A percentile compares a stretch with the other conserved stretches of the same genome.
phyloP scores from a whole-genome alignment of 2,888 invertebrate genomes.

The Syritta pipiens region DNA sequence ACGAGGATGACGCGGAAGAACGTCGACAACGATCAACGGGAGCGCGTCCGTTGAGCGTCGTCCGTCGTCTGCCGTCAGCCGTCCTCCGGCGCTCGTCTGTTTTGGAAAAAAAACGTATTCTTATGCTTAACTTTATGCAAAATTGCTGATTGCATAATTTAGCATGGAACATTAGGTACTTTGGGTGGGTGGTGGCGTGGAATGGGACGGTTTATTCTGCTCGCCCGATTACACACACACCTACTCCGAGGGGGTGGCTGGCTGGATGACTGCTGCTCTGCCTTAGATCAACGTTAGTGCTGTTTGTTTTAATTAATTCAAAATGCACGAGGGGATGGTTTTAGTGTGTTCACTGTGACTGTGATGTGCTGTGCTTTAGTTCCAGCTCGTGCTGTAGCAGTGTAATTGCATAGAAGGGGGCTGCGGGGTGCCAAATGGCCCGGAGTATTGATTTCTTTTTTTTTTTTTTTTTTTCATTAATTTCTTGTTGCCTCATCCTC shows the following conservation, averaged over 20 bases:
- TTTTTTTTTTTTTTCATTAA: neutral
- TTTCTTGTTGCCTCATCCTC: too few relatives aligned
- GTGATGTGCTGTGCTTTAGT: too few relatives aligned
- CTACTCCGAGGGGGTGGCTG: neutral
- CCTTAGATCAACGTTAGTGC: conserved; percentile 59
- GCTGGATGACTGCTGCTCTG: neutral
- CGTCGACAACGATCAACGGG: conserved; percentile 14
- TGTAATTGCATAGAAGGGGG: conserved; percentile 54
- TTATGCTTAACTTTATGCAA: conserved; percentile 71
- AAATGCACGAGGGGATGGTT: conserved; percentile 59
- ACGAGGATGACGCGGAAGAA: conserved; percentile 14
- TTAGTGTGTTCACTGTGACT: conserved; percentile 13
- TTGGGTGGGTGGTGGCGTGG: neutral
- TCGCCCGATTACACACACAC: conserved; percentile 53
- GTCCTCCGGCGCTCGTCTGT: too few relatives aligned
- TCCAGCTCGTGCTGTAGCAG: conserved; percentile 23
- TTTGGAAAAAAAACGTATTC: conserved; percentile 44
- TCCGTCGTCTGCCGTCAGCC: too few relatives aligned
- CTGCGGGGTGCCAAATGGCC: conserved; percentile 5
- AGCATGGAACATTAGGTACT: conserved; percentile 71
- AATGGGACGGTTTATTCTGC: conserved; percentile 26
- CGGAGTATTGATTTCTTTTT: conserved; percentile 50
- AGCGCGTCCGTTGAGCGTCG: too few relatives aligned
- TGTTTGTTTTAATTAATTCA: conserved; percentile 69
- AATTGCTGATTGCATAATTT: conserved; percentile 73